Evolutionary conservation across 2,888 invertebrate species (phyloP).

Genomic region (Pomacea canaliculata): DNA sequence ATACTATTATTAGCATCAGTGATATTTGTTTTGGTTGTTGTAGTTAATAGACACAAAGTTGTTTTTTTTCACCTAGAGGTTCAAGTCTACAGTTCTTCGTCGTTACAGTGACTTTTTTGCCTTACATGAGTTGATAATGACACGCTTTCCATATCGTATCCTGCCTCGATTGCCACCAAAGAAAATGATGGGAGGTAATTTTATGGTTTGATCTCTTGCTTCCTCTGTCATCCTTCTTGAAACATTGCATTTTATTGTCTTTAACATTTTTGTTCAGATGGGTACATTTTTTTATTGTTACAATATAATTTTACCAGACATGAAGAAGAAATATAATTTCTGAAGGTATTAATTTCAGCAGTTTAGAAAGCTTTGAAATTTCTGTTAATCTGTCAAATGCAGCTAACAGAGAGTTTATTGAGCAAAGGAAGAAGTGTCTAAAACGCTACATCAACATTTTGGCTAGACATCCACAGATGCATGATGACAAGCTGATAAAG

Average conservation of each 20-base stretch:
- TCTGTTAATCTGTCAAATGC: conserved; percentile 16
- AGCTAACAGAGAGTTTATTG: conserved; percentile 70
- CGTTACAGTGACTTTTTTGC: conserved; percentile 71
- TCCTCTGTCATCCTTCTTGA: no score
- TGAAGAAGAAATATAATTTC: no score
- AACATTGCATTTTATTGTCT: no score
- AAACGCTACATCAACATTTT: conserved; percentile 67
- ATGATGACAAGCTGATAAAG: conserved; percentile 67
- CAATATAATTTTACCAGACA: no score
- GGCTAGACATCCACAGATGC: conserved; percentile 68
- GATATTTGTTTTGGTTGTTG: no score
- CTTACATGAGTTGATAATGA: conserved; percentile 68
- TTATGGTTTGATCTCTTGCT: background rate
- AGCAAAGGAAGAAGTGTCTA: conserved; percentile 66
- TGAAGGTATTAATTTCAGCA: no score
- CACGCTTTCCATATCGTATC: conserved; percentile 68
- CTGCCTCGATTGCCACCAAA: conserved; percentile 70
- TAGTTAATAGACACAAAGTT: no score
- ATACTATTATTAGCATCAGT: no score
- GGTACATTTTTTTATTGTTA: no score
- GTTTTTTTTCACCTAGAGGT: conserved; percentile 54
- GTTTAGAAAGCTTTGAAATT: no score
- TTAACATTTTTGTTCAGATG: no score
- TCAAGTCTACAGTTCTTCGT: conserved; percentile 66
- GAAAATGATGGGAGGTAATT: conserved; percentile 67